phyloP scores from a whole-genome alignment of 1,140 invertebrate species.

The Leptoteleia sp. region DNA sequence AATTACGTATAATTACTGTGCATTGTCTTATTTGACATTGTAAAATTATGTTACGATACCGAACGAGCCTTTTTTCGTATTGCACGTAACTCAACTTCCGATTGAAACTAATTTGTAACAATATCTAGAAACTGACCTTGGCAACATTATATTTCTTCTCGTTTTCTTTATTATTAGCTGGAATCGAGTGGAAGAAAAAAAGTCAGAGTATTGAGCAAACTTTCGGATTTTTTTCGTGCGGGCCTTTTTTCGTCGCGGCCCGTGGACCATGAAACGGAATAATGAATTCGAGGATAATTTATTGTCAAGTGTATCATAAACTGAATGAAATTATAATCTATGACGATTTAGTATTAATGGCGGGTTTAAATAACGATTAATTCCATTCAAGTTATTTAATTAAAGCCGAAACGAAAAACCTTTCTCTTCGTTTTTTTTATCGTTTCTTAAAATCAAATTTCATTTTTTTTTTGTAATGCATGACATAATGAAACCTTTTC shows the following conservation, averaged over 20 bases:
- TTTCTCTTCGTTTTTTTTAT: not conserved
- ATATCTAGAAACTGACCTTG: constrained; percentile 55
- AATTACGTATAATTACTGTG: no score
- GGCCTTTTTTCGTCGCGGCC: constrained; percentile 9
- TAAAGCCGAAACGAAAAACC: not conserved
- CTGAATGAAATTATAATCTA: constrained; percentile 18
- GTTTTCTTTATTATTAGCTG: constrained; percentile 32
- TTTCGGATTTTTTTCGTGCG: constrained; percentile 36
- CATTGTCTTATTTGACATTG: constrained; percentile 7
- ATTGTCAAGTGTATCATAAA: constrained; percentile 23
- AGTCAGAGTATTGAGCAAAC: constrained; percentile 30
- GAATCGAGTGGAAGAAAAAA: constrained; percentile 10
- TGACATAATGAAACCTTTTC: no score
- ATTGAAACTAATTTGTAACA: constrained; percentile 50
- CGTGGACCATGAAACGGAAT: constrained; percentile 40
- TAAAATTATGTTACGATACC: constrained; percentile 1
- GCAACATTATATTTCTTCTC: constrained; percentile 46
- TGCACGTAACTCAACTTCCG: constrained; percentile 28
- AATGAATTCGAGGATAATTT: constrained; percentile 48
- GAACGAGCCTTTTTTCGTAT: constrained; percentile 14
- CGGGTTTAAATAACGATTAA: constrained; percentile 4
- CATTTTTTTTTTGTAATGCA: not conserved
- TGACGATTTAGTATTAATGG: not conserved
- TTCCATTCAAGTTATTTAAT: not conserved
- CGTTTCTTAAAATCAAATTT: not conserved